These are phyloP conservation scores for Embiotoca jacksoni DNA, from an alignment of 2,113 vertebrate genomes.

Conservation along the genomic window DNA sequence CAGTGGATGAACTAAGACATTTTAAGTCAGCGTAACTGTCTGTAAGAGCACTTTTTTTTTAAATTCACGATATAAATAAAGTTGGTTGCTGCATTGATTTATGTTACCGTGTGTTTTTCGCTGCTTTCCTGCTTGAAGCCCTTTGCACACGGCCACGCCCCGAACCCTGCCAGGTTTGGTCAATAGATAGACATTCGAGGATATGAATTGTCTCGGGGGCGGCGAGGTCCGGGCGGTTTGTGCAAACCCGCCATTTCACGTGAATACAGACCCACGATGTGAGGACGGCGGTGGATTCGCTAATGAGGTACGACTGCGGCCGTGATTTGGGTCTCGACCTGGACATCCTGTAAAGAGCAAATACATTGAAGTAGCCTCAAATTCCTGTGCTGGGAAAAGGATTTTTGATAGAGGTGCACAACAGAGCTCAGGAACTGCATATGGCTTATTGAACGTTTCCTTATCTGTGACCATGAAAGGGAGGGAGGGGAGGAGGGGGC, in stretches of 20 bases:
- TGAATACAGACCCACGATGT: not conserved
- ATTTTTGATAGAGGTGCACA: constrained; percentile 25
- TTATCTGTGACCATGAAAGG: constrained; percentile 10
- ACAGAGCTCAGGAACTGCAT: constrained; percentile 14
- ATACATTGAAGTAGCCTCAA: constrained; percentile 17
- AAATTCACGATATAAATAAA: too few relatives aligned
- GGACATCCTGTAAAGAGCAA: constrained; percentile 2
- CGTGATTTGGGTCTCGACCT: constrained; percentile 32
- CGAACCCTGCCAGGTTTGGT: constrained; percentile 25
- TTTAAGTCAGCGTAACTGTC: too few relatives aligned
- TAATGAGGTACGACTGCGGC: not conserved
- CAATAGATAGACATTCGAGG: constrained; percentile 2
- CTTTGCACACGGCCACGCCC: not conserved
- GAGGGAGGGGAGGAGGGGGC: not conserved
- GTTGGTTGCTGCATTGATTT: too few relatives aligned
- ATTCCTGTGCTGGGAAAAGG: constrained; percentile 5
- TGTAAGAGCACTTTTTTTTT: not conserved
- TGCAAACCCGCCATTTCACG: not conserved
- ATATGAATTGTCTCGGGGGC: not conserved
- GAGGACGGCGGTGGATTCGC: not conserved
- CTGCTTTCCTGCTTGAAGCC: not conserved
- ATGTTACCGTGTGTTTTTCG: too few relatives aligned
- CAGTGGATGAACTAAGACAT: too few relatives aligned
- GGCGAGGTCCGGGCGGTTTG: not conserved
- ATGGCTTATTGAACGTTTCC: constrained; percentile 2